A percentile compares a stretch with the other conserved stretches of the same genome.
These are phyloP conservation scores for Penelope pileata DNA, from an alignment of 2,113 vertebrate genomes.

Conservation along the genomic window DNA sequence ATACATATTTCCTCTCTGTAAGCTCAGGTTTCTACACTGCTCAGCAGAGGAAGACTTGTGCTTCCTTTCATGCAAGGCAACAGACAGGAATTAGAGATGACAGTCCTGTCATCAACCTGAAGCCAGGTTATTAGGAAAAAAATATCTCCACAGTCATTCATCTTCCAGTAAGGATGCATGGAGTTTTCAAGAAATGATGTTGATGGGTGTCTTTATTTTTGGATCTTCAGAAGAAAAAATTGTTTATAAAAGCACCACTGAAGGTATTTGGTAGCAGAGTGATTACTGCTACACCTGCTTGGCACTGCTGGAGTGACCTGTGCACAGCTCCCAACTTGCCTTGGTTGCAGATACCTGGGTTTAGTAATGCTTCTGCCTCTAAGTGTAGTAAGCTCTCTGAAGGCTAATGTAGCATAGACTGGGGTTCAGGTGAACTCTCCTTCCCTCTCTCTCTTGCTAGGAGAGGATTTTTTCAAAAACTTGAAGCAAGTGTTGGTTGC, in stretches of 20 bases:
- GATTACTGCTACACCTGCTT: background rate
- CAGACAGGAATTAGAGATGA: background rate
- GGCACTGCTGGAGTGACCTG: rapidly evolving
- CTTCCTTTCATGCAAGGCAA: background rate
- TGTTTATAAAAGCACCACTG: background rate
- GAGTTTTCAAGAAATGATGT: background rate
- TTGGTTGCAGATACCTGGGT: background rate
- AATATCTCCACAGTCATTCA: background rate
- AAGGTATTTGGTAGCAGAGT: background rate
- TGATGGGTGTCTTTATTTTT: background rate
- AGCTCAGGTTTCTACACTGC: background rate
- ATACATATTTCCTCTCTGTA: background rate
- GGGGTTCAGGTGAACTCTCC: background rate
- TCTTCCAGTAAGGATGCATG: background rate
- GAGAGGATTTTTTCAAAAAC: background rate
- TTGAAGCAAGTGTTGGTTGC: background rate
- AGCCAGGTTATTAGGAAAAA: background rate
- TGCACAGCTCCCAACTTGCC: background rate
- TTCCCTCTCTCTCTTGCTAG: background rate
- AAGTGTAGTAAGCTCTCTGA: background rate
- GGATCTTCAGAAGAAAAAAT: background rate
- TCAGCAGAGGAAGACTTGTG: background rate
- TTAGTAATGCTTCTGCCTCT: background rate
- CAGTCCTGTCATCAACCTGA: background rate
- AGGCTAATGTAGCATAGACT: background rate